phyloP scores from a whole-genome alignment of 1,140 invertebrate species.

The Drosophila aff. region DNA sequence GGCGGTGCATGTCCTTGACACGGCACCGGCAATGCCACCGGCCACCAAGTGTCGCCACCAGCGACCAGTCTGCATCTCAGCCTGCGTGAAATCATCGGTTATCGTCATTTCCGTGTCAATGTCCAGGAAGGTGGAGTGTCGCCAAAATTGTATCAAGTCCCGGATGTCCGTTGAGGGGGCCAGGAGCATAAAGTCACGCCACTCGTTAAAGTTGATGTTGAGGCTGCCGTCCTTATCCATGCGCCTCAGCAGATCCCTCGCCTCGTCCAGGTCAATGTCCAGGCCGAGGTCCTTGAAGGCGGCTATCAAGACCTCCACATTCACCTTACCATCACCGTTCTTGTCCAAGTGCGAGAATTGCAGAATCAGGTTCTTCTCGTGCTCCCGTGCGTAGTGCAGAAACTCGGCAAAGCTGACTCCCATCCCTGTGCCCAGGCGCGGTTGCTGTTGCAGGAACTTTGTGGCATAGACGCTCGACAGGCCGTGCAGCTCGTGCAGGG shows the following conservation, averaged over 20 bases:
- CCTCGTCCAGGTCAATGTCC: slow-evolving; percentile 91
- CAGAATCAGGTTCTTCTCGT: slow-evolving; percentile 96
- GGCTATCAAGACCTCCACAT: slow-evolving; percentile 92
- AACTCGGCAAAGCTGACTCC: slow-evolving; percentile 94
- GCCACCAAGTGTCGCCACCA: slow-evolving; percentile 99
- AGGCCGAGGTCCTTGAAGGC: slow-evolving; percentile 93
- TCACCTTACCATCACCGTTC: slow-evolving; percentile 96
- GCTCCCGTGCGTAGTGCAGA: slow-evolving; percentile 95
- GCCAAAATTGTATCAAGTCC: slow-evolving; percentile 97
- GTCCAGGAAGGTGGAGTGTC: slow-evolving; percentile 98
- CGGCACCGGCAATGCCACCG: slow-evolving; percentile 97
- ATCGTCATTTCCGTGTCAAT: slow-evolving; percentile 98
- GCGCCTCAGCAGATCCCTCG: slow-evolving; percentile 91
- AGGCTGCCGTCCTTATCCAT: slow-evolving; percentile 97
- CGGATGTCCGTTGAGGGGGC: slow-evolving; percentile 95
- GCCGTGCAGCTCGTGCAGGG: slow-evolving; percentile 91
- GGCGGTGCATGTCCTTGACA: slow-evolving; percentile 98
- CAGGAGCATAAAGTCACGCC: slow-evolving; percentile 97
- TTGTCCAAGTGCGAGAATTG: slow-evolving; percentile 96
- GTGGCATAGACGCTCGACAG: slow-evolving; percentile 94
- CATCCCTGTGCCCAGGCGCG: slow-evolving; percentile 92
- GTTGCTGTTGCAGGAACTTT: slow-evolving; percentile 92
- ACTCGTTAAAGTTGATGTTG: slow-evolving; percentile 98
- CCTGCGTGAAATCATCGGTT: slow-evolving; percentile 98
- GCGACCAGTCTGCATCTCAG: slow-evolving; percentile 96